Conservation (phyloP, 2,888 invertebrate genomes). For the Lissonota sp. region DNA sequence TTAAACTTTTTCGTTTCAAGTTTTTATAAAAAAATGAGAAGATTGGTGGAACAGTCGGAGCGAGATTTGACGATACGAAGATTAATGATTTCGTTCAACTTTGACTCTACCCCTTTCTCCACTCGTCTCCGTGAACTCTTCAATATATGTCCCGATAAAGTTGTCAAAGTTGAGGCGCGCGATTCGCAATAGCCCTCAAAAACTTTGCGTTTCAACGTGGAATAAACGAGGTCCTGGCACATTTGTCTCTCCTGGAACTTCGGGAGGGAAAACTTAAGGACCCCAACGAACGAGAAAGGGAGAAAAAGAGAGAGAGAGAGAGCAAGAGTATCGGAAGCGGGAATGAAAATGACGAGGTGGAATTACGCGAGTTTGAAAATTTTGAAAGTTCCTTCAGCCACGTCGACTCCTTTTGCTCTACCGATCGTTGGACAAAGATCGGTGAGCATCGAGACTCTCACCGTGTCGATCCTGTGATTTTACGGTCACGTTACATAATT, state of each 20-base stretch:
- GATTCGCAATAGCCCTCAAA: conserved; percentile 60
- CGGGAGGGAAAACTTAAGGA: conserved; percentile 57
- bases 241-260: conserved; percentile 19
- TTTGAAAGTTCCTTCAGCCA: conserved; percentile 60
- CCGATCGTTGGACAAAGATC: conserved; percentile 50
- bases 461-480: conserved; percentile 13
- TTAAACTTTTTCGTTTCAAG: conserved; percentile 7
- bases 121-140: conserved; percentile 26
- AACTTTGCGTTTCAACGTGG: conserved; percentile 60
- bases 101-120: conserved; percentile 52
- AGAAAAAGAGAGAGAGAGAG: no score
- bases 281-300: conserved; percentile 57
- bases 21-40: conserved; percentile 24
- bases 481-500: conserved; percentile 55
- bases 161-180: conserved; percentile 62
- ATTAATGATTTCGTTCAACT: conserved; percentile 57
- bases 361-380: conserved; percentile 58
- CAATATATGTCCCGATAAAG: conserved; percentile 53
- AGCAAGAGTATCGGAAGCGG: no score
- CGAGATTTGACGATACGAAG: conserved; percentile 55
- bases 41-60: conserved; percentile 17
- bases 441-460: conserved; percentile 41
- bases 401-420: conserved; percentile 34
- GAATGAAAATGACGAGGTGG: conserved; percentile 30
- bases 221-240: conserved; percentile 45